These are phyloP conservation scores for Caerostris darwini DNA, from an alignment of 1,140 invertebrate genomes.

Conservation along the genomic window DNA sequence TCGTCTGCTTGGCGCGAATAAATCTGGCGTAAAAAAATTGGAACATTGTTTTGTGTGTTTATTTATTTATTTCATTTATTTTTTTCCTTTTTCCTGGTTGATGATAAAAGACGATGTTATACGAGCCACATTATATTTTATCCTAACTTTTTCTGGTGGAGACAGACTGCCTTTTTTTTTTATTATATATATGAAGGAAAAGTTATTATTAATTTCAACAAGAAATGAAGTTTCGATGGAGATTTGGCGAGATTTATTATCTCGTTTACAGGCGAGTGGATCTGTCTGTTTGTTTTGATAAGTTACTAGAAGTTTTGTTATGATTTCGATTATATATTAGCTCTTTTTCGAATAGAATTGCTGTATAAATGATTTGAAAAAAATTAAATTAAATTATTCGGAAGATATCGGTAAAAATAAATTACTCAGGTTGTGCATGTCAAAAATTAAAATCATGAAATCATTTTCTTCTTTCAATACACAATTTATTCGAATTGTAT, in stretches of 20 bases:
- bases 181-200: background rate
- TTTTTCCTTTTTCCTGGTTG: background rate
- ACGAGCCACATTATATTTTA: conserved; percentile 7
- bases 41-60: background rate
- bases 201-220: background rate
- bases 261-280: background rate
- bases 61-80: background rate
- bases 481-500: too few relatives aligned
- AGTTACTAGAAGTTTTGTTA: too few relatives aligned
- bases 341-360: too few relatives aligned
- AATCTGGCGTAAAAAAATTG: background rate
- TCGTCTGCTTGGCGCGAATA: background rate
- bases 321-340: too few relatives aligned
- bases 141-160: background rate
- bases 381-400: too few relatives aligned
- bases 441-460: too few relatives aligned
- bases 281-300: background rate
- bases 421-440: too few relatives aligned
- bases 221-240: background rate
- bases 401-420: too few relatives aligned
- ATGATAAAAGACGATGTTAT: background rate
- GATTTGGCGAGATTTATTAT: background rate
- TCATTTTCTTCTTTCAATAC: too few relatives aligned
- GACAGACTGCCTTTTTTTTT: background rate
- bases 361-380: too few relatives aligned